Base-by-base conservation (phyloP, 2,113 vertebrate genomes). In the Spilogale gracilis region DNA sequence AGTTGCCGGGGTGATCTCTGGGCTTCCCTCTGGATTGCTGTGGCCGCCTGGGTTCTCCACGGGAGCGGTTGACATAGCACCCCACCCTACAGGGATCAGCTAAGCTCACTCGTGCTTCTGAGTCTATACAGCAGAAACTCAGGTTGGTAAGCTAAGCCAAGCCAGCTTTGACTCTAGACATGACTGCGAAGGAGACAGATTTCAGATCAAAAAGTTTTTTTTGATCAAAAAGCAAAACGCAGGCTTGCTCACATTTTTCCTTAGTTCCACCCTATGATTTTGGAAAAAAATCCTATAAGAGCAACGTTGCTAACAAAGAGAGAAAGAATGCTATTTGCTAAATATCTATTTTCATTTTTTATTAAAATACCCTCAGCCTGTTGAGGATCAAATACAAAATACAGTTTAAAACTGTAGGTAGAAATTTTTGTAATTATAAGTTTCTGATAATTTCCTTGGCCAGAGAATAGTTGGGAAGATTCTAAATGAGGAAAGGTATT, bases 281-380 rank as follows among this genome's bases (percentile, higher is more conserved):
- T 3, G 0, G 27, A 7, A 16, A 69, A 43, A 69, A 43, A 17
- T 32, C n/a, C 5, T 18, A 14, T 11, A 20, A 94, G 3, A n/a
- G 43, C 6, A 43, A 32, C 56, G 30, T 58, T 63, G 9, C 23
- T 16, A 30, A 48, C 58, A 93, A 82, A 67, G 14, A 87, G 23
- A 79, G 32, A 81, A 92, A 93, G 58, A 79, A 87, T 50, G 23
- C 13, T 87, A 56, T 27, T 93, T 96, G 32, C 56, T 91, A 9
- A 85, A 83, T 63, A 32, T 60, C 48, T 63, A 20, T 94, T 80
- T 93, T 97, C 79, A 87, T 87, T 54, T 85, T 73, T 91, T 84
- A 83, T 76, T 76, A 80, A 97, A 92, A 95, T 88, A 21, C 11
- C n/a, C 50, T 30, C 38, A 4, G 38, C 12, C 50, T 81, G 4